A percentile compares a stretch with the other conserved stretches of the same genome.
Conservation (phyloP, 2,113 vertebrate genomes). For the Clinocottus analis region DNA sequence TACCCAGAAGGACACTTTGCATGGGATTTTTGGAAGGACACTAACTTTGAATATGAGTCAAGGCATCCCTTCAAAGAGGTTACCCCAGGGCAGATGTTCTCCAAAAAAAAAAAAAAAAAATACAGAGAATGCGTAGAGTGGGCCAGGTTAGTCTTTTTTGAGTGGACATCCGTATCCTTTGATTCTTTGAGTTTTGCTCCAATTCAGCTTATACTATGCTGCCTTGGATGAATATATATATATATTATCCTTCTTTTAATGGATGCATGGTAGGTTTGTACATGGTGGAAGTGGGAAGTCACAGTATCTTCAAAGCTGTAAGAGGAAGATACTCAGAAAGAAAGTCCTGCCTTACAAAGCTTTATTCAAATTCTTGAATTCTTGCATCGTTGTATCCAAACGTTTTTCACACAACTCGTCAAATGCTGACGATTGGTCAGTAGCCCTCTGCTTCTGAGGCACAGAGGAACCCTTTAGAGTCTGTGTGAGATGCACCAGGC, state of each 20-base stretch:
- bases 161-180: slow-evolving; percentile 28
- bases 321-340: slow-evolving; percentile 25
- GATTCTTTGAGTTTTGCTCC: slow-evolving; percentile 5
- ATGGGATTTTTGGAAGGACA: not conserved
- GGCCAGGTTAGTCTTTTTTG: slow-evolving; percentile 30
- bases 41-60: slow-evolving; percentile 15
- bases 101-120: not conserved
- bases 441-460: not conserved
- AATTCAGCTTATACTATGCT: not conserved
- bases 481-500: not conserved
- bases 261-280: slow-evolving; percentile 7
- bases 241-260: not conserved
- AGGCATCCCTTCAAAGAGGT: slow-evolving; percentile 28
- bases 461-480: not conserved
- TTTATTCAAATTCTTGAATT: slow-evolving; percentile 37
- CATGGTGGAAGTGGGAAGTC: slow-evolving; percentile 30
- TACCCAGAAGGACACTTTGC: not conserved
- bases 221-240: slow-evolving; percentile 36
- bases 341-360: slow-evolving; percentile 14
- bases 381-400: not conserved
- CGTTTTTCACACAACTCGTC: not conserved
- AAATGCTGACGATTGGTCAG: not conserved
- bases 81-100: slow-evolving; percentile 14
- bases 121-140: not conserved
- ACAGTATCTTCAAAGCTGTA: slow-evolving; percentile 28